A percentile compares a stretch with the other conserved stretches of the same genome.
Evolutionary conservation across 2,888 invertebrate genomes (phyloP).

Genomic region (Orthosia cruda): DNA sequence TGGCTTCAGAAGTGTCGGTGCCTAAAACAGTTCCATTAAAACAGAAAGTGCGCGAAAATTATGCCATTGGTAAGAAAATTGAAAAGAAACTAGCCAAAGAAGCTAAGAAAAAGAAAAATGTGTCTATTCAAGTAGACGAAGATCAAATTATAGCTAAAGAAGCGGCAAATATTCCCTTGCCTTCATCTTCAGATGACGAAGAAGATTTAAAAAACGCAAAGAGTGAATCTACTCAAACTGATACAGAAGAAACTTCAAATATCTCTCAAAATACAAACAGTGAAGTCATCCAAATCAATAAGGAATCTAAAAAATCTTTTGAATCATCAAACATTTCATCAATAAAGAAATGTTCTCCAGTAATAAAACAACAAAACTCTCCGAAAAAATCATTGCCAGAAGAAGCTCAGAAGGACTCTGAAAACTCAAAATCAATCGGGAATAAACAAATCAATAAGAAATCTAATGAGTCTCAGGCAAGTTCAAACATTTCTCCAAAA

Average conservation of each 20-base stretch:
- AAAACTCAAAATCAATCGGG: not conserved
- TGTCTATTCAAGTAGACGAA: conserved; percentile 17
- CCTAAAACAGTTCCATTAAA: conserved; percentile 84
- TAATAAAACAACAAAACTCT: conserved; percentile 8
- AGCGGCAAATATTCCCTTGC: conserved; percentile 20
- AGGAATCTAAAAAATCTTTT: not conserved
- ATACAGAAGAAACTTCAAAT: conserved; percentile 5
- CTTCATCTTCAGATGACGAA: conserved; percentile 36
- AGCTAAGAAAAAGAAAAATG: conserved; percentile 37
- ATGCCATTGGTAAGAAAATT: conserved; percentile 80
- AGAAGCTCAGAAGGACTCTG: not conserved
- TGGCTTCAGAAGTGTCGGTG: conserved; percentile 82
- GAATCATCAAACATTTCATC: not conserved
- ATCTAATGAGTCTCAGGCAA: not conserved
- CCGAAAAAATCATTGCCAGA: not conserved
- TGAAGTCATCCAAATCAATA: conserved; percentile 5
- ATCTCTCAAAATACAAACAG: conserved; percentile 6
- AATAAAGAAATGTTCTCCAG: not conserved
- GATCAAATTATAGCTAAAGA: conserved; percentile 7
- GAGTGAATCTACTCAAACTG: conserved; percentile 28
- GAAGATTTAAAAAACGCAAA: conserved; percentile 7
- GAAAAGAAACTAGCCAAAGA: conserved; percentile 79
- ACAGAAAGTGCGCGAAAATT: conserved; percentile 85
- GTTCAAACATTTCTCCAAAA: not conserved
- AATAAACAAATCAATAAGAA: not conserved